Base-by-base conservation (phyloP, 2,113 vertebrate species). In the Epinephelus fuscoguttatus region DNA sequence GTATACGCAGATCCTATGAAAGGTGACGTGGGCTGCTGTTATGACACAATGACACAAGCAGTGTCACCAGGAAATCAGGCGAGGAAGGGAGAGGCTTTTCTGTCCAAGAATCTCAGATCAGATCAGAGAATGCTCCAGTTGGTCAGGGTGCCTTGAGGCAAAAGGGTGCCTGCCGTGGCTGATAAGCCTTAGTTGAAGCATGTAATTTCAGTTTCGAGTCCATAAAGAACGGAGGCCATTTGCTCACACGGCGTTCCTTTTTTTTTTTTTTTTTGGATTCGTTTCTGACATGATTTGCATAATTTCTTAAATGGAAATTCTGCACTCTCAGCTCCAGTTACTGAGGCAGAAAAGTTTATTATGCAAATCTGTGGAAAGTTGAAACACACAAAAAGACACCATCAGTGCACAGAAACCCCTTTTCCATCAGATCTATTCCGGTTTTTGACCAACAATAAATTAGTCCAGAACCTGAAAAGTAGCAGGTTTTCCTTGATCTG, bases 221-320 rank as follows among this genome's bases (percentile, higher is more conserved):
- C 0, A 19, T 30, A 30, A 70, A 50, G 33, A 78, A 69, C 4
- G 0, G 27, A 40, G 30, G 7, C 1, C 37, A 71, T 73, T 70
- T 74, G 27, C 27, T 60, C 19, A 0, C 76, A 40, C 27, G n/a
- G 50, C 21, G 27, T 21, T 70, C 23, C 25, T 49, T 37, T 19
- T 49, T 30, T 30, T 30, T 30, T 30, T 30, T 30, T 27, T 33
- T 33, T 42, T 21, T 70, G 23, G 30, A 64, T 63, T 67, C 0
- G 45, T 82, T 66, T 83, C 49, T 37, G 27, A 61, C 63, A 79
- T 18, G 7, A 61, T 78, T 77, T 61, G 47, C 67, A 74, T 69
- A 23, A 56, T 81, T 60, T 73, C 56, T 27, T 45, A 4, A 47
- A 70, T 25, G 15, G 19, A 59, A 78, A 72, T 15, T 57, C 13